Base-by-base conservation (phyloP, 1,140 invertebrate genomes). In the Drosophila subobscura region DNA sequence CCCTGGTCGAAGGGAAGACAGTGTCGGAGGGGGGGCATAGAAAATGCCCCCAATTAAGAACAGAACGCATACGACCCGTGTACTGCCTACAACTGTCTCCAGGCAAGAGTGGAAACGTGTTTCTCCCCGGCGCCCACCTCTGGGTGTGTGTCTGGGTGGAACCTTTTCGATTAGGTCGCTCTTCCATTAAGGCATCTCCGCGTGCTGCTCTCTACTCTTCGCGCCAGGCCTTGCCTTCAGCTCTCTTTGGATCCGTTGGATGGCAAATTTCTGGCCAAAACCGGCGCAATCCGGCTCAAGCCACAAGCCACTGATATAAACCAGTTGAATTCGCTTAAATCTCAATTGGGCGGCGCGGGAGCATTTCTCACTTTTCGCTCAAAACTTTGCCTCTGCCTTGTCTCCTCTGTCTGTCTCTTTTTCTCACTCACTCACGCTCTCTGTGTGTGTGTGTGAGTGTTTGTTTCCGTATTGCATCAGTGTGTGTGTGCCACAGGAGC, bases 241-340 rank as follows among this genome's bases (percentile, higher is more conserved):
- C 47, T 51, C 61, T 68, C 57, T 61, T 61, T 29, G 41, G 8
- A 57, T 53, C 49, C 5, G 51, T 27, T 70, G 20, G 50, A 49
- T 52, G 41, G 46, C 37, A 45, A 61, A 58, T 74, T 75, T 89
- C 84, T 79, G 72, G 79, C 61, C 60, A n/a, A 68, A 90, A 90
- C 90, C 77, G 75, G 90, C 68, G 64, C 59, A 59, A 77, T 70
- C 77, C 80, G 53, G 79, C 73, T 59, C 50, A 70, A 55, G 49
- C 72, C 78, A 67, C 61, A 55, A 41, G 50, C 60, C 61, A 75
- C 73, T 73, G 75, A 88, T 64, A 46, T 58, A 65, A 91, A 91
- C 90, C 90, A 91, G 90, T 85, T 91, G 67, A 81, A 80, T 76
- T 91, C 67, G 81, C 79, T 91, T 89, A 72, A 75, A 68, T 67